phyloP scores from a whole-genome alignment of 2,888 invertebrate species.

The Drosophila neonasuta region DNA sequence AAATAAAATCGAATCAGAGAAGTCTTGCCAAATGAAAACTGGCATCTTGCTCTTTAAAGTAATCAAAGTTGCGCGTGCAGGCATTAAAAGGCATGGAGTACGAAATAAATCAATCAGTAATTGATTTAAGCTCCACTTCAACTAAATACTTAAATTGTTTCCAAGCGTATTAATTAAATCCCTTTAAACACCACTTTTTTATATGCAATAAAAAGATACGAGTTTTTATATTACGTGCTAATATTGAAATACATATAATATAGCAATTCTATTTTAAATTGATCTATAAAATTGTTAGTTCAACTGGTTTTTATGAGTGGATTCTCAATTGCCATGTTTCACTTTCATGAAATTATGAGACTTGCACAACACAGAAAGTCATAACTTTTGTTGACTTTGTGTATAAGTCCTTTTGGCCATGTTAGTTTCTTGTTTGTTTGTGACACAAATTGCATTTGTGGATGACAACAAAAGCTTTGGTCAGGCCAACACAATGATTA shows the following conservation, averaged over 20 bases:
- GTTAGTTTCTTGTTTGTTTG: constrained; percentile 57
- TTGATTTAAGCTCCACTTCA: too few species aligned
- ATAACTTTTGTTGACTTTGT: constrained; percentile 61
- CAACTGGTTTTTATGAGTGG: neutral
- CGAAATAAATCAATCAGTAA: too few species aligned
- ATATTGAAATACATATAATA: neutral
- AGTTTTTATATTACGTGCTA: neutral
- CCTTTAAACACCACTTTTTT: too few species aligned
- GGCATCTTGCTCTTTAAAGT: neutral
- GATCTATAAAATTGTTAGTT: neutral
- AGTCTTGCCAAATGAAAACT: neutral
- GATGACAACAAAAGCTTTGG: constrained; percentile 69
- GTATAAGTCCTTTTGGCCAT: constrained; percentile 43
- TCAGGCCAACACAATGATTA: constrained; percentile 67
- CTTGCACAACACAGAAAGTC: constrained; percentile 1
- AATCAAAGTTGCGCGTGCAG: neutral
- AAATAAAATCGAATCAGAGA: neutral
- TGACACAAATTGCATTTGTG: constrained; percentile 72
- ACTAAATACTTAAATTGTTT: too few species aligned
- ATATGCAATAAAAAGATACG: neutral
- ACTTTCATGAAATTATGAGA: neutral
- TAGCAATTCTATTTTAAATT: neutral
- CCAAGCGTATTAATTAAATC: too few species aligned
- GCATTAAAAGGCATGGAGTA: neutral
- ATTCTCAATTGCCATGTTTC: constrained; percentile 8